A percentile compares a stretch with the other conserved stretches of the same genome.
phyloP scores from a whole-genome alignment of 1,140 invertebrate species.

The Probaryconus sp. region DNA sequence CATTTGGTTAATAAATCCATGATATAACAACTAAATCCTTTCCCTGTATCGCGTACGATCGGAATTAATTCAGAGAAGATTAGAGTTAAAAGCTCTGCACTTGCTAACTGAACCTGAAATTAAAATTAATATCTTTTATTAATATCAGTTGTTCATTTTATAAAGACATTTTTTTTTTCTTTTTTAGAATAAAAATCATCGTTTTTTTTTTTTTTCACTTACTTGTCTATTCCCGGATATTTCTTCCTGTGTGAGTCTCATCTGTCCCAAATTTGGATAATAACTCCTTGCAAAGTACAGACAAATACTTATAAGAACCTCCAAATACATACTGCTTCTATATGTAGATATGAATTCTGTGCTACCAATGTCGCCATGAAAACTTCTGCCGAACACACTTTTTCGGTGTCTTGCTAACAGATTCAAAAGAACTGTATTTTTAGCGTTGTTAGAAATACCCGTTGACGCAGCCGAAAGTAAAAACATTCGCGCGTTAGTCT shows the following conservation, averaged over 20 bases:
- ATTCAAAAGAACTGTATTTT: slow-evolving; percentile 80
- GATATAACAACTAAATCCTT: slow-evolving; percentile 90
- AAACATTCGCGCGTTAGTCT: slow-evolving; percentile 85
- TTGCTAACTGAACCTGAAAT: slow-evolving; percentile 85
- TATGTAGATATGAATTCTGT: slow-evolving; percentile 82
- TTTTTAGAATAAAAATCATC: slow-evolving; percentile 1
- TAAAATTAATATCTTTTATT: too few relatives aligned
- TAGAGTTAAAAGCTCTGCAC: slow-evolving; percentile 87
- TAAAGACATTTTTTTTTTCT: slow-evolving; percentile 5
- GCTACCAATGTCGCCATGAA: slow-evolving; percentile 83
- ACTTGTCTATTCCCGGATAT: slow-evolving; percentile 86
- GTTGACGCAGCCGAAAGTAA: slow-evolving; percentile 86
- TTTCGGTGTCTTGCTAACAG: slow-evolving; percentile 88
- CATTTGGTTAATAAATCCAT: slow-evolving; percentile 88
- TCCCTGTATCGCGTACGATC: slow-evolving; percentile 90
- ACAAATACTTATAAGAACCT: slow-evolving; percentile 88
- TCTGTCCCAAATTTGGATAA: slow-evolving; percentile 85
- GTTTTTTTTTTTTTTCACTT: too few relatives aligned
- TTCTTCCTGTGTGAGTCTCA: slow-evolving; percentile 85
- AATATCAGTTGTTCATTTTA: too few relatives aligned
- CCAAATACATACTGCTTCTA: slow-evolving; percentile 90
- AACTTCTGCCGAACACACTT: slow-evolving; percentile 88
- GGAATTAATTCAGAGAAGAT: slow-evolving; percentile 87
- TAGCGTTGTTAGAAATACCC: slow-evolving; percentile 80
- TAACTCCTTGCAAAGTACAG: slow-evolving; percentile 90